phyloP scores from a whole-genome alignment of 37 sponge, comb jelly and placozoan species.

The Petrosia ficiformis region DNA sequence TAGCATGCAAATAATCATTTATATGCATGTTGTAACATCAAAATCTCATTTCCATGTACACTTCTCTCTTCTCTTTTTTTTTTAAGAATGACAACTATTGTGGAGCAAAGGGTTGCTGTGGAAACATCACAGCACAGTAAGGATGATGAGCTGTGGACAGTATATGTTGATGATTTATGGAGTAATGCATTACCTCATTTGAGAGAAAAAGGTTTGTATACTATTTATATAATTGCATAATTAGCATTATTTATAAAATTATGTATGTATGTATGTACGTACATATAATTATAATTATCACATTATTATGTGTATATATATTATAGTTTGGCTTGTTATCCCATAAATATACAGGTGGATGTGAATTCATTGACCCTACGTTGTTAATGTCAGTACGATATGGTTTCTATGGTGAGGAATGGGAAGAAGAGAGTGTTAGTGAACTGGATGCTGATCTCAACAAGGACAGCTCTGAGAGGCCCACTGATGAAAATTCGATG shows the following conservation, averaged over 20 bases:
- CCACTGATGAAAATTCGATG: neutral
- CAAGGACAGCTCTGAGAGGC: neutral
- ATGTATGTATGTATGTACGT: too few relatives aligned
- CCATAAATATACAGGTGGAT: too few relatives aligned
- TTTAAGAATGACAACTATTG: constrained; percentile 3
- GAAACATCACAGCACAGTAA: neutral
- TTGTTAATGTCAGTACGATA: neutral
- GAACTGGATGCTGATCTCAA: constrained; percentile 3
- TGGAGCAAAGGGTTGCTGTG: constrained; percentile 10
- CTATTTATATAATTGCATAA: neutral
- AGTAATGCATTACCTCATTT: constrained; percentile 33
- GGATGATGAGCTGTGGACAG: constrained; percentile 17
- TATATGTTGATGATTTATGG: constrained; percentile 54
- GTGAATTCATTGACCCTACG: neutral
- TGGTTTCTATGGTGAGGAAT: neutral
- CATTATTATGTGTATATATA: too few relatives aligned
- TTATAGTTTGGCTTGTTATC: too few relatives aligned
- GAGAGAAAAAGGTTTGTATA: constrained; percentile 1
- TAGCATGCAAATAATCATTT: neutral
- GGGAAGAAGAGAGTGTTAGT: neutral
- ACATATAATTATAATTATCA: too few relatives aligned
- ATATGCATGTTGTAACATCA: neutral
- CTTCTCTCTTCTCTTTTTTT: neutral
- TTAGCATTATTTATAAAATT: neutral
- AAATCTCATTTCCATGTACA: neutral